Base-by-base conservation (phyloP, 2,797 vertebrate species). In the Darevskia nairensis region DNA sequence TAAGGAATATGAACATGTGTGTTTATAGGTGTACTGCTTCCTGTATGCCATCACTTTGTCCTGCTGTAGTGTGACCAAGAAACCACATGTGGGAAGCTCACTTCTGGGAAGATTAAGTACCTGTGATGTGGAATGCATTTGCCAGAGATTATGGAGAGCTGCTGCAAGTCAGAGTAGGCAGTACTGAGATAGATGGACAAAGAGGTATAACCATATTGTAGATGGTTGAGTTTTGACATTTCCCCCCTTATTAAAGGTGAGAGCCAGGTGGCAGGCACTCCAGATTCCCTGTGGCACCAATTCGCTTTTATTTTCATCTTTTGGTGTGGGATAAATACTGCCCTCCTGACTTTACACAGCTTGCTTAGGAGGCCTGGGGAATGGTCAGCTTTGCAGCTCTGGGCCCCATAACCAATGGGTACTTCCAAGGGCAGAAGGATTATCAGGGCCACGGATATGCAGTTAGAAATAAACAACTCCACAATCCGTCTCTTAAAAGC, bases 381-480 rank as follows among this genome's bases (percentile, higher is more conserved):
- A 69, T 17, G 78, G 29, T 74, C 46, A 87, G 75, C 55, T 17
- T 88, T 19, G 69, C 50, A n/a, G 19, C 82, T 44, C 59, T 29
- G 68, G 11, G 64, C 41, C 44, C 6, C 74, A 75, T 89, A 69
- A 83, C 41, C 74, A 90, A 80, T 25, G 35, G 75, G 29, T 79
- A 78, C 39, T 46, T 66, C 15, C 21, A 7, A 91, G 8, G 27
- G 61, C 35, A 89, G n/a, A 80, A 91, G 85, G 50, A 80, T 78
- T 61, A 85, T 71, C 82, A 23, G 32, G 72, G 32, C 29, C 8
- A 23, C 23, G 23, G 66, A 64, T 77, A 50, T 80, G 68, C 71
- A 89, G 85, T 89, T 76, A 87, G n/a, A 80, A 50, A 75, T 39
- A 86, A 85, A 86, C 75, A 84, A 89, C 61, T 66, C 80, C 39